phyloP scores from a whole-genome alignment of 2,113 vertebrate genomes.

The Cavia porcellus region DNA sequence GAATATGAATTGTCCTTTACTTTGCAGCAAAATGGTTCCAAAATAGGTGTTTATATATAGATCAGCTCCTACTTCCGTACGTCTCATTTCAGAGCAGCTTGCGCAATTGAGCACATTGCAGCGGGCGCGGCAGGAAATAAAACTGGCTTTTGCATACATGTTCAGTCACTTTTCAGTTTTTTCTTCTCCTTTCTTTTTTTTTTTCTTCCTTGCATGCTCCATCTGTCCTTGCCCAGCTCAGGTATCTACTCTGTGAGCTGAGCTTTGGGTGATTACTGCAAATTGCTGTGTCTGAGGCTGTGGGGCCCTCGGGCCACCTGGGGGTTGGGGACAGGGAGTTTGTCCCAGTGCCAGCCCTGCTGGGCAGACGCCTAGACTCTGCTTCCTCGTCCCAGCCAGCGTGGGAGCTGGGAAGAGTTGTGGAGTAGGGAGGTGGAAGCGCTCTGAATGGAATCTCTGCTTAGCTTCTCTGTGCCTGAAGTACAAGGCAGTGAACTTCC shows the following conservation, averaged over 20 bases:
- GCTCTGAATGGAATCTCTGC: not conserved
- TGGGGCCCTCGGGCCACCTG: not conserved
- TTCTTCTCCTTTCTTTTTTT: not conserved
- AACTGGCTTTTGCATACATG: not conserved
- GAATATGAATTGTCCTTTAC: not conserved
- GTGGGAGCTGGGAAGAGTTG: rapidly evolving
- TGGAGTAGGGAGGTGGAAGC: not conserved
- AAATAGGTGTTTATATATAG: slow-evolving; percentile 22
- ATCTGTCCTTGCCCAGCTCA: not conserved
- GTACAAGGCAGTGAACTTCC: not conserved
- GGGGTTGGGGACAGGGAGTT: too few species aligned
- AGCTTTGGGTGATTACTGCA: not conserved
- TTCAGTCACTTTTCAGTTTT: not conserved
- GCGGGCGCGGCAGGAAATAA: not conserved
- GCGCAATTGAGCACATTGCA: not conserved
- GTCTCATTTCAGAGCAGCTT: not conserved
- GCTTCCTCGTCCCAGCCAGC: not conserved
- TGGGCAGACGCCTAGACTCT: not conserved
- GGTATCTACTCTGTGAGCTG: not conserved
- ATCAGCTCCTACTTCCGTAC: not conserved
- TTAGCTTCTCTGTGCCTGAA: not conserved
- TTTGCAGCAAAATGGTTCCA: not conserved
- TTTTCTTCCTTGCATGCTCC: not conserved
- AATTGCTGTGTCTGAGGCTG: not conserved
- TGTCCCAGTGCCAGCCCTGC: not conserved